Percentiles rank a stretch among this genome's conserved stretches.
Evolutionary conservation across 2,888 invertebrate genomes (phyloP).

Genomic region (Chouioia cunea): DNA sequence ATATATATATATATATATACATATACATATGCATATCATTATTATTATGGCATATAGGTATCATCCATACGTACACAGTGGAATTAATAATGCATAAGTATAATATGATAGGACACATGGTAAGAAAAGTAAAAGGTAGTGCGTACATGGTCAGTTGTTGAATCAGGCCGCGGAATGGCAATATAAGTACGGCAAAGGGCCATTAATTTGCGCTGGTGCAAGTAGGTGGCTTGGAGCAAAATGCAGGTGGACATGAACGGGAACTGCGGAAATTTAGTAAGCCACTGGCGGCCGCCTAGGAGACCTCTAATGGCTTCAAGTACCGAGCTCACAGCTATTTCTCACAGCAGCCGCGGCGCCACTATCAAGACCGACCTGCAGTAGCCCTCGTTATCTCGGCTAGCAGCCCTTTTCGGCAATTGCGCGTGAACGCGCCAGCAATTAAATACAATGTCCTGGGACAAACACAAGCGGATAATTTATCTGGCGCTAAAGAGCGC

Average conservation of each 20-base stretch:
- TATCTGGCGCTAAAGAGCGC: conserved; percentile 54
- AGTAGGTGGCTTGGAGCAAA: conserved; percentile 48
- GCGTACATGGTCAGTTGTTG: too few species aligned
- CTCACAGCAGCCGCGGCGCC: conserved; percentile 28
- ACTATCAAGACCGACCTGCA: too few species aligned
- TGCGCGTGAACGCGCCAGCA: conserved; percentile 61
- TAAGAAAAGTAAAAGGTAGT: too few species aligned
- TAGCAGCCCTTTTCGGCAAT: conserved; percentile 54
- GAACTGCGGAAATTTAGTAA: conserved; percentile 63
- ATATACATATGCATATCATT: too few species aligned
- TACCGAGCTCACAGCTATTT: conserved; percentile 8
- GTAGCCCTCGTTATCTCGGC: conserved; percentile 36
- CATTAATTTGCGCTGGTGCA: conserved; percentile 60
- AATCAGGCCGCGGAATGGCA: conserved; percentile 53
- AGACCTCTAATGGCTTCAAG: conserved; percentile 66
- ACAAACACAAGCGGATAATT: conserved; percentile 64
- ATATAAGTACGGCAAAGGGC: conserved; percentile 54
- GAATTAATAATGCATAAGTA: too few species aligned
- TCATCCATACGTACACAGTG: too few species aligned
- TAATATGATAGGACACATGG: too few species aligned
- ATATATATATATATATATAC: too few species aligned
- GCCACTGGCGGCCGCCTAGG: conserved; percentile 64
- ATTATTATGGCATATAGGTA: too few species aligned
- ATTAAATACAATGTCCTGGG: conserved; percentile 63
- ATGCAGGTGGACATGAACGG: conserved; percentile 31